Base-by-base conservation (phyloP, 2,888 invertebrate species). In the Nycteola revayana region DNA sequence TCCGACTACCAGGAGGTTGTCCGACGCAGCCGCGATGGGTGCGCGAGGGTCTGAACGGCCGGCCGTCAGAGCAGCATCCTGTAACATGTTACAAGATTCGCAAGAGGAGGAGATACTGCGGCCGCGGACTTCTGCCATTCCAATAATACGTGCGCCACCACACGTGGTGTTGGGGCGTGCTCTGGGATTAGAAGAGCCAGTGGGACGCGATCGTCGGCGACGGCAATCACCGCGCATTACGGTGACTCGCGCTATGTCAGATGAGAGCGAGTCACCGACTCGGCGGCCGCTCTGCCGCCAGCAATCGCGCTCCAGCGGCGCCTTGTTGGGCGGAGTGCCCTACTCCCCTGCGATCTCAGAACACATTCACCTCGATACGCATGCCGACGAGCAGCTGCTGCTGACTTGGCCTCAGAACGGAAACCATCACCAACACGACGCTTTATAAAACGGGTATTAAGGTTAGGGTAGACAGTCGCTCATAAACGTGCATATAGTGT, bases 211-310 rank as follows among this genome's bases (percentile, higher is more conserved):
- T 32, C 70, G 84, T 9, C 68, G 84, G 36, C 73, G 86, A 2
- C 79, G 87, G 11, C 88, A 90, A 41, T 93, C 93, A 4, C 94
- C 94, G 0, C 89, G 92, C 33, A 94, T 94, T 35, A 90, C 93
- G 5, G 94, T 94, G 48, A 94, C 94, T 0, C 82, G 93, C 28
- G 93, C 94, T 1, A 92, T 91, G 85, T 94, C 93, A 9, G 93
- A 94, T 60, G 94, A 94, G 61, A 92, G 92, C 58, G 93, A 93
- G 42, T 89, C 89, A 0, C 90, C 88, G 10, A 89, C 91, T 11
- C 76, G 85, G 7, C 79, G 86, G 0, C 84, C 86, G 9, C 68
- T 88, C 3, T 87, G 88, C 41, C 78, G 87, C 1, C 88, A 88
- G 53, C 88, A 88, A 37, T 88, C 88, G 9, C 81, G 88, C 1